These are phyloP conservation scores for Unio delphinus DNA, from an alignment of 2,888 invertebrate species.

Conservation along the genomic window DNA sequence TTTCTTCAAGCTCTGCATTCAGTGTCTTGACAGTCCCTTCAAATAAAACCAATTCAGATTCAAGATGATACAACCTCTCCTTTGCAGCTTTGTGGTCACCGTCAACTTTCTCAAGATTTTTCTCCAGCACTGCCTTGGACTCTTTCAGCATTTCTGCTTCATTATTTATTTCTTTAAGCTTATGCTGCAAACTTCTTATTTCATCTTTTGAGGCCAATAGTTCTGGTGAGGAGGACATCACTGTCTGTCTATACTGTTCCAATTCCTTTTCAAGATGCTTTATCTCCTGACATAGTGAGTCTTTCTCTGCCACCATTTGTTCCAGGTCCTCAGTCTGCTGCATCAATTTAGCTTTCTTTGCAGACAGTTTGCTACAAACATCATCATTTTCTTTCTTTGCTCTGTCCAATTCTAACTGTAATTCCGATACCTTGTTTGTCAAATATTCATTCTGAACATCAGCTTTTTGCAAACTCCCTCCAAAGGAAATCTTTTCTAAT, in stretches of 20 bases:
- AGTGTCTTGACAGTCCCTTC: constrained; percentile 4
- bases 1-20: constrained; percentile 8
- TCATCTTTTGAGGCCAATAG: too few relatives aligned
- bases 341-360: too few relatives aligned
- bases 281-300: not conserved
- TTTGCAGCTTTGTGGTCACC: not conserved
- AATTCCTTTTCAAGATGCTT: too few relatives aligned
- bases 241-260: too few relatives aligned
- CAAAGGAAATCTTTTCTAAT: not conserved
- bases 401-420: not conserved
- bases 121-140: not conserved
- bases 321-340: not conserved
- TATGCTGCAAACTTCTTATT: too few relatives aligned
- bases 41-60: constrained; percentile 6
- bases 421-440: not conserved
- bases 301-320: not conserved
- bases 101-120: constrained; percentile 1
- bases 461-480: not conserved
- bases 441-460: constrained; percentile 5
- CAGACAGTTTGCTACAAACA: too few relatives aligned
- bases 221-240: too few relatives aligned
- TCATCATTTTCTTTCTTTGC: not conserved
- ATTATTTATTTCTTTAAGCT: not conserved
- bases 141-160: constrained; percentile 4
- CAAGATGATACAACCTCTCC: constrained; percentile 1